Evolutionary conservation across 2,797 vertebrate genomes (phyloP).

Genomic region (Pelobates cultripes): DNA sequence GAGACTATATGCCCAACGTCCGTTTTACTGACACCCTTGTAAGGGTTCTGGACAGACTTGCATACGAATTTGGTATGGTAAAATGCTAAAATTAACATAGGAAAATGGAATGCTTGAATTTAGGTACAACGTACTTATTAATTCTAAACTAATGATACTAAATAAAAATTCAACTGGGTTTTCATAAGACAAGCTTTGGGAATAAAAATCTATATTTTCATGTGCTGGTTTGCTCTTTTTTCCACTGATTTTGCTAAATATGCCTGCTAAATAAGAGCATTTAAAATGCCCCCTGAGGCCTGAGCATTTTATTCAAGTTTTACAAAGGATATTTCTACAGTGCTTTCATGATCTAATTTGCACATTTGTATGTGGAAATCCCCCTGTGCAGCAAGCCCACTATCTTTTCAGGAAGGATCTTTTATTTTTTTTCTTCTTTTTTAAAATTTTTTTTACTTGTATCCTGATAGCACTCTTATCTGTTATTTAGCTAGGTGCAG

Average conservation of each 20-base stretch:
- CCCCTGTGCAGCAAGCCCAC: constrained; percentile 16
- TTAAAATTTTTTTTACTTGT: neutral
- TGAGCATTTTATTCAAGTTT: constrained; percentile 5
- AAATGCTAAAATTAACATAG: neutral
- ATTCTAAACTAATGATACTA: constrained; percentile 39
- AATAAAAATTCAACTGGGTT: constrained; percentile 46
- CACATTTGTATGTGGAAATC: constrained; percentile 51
- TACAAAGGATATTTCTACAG: constrained; percentile 23
- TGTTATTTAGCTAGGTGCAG: constrained; percentile 45
- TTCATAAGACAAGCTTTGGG: constrained; percentile 42
- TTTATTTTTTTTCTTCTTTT: neutral
- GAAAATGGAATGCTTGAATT: neutral
- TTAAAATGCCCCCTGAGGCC: constrained; percentile 35
- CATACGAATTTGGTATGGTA: too few species aligned
- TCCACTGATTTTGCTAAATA: constrained; percentile 39
- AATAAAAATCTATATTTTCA: constrained; percentile 32
- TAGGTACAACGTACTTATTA: neutral
- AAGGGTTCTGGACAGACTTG: too few species aligned
- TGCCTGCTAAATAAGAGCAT: constrained; percentile 41
- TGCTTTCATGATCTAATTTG: constrained; percentile 13
- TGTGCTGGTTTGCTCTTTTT: constrained; percentile 39
- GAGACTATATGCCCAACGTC: too few species aligned
- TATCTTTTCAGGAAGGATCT: constrained; percentile 26
- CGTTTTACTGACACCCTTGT: too few species aligned
- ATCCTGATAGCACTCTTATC: constrained; percentile 35